Percentiles rank a stretch among this genome's conserved stretches.
Conservation (phyloP, 2,888 invertebrate genomes). For the Mesodorylaimus sp. region DNA sequence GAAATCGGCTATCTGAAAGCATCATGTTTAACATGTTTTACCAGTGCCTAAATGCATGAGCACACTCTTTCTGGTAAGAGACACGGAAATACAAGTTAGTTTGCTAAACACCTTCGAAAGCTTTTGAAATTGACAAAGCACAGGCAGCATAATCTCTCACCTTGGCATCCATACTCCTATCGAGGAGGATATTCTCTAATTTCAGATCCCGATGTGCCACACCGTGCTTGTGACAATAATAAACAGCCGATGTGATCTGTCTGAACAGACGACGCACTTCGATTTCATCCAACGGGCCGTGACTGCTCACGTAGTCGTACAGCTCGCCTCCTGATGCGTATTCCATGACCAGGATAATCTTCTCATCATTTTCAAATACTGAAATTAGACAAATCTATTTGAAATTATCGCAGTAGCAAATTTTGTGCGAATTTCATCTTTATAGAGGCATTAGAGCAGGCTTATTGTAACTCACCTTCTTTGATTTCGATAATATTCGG, state of each 20-base stretch:
- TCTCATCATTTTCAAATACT: conserved; percentile 98
- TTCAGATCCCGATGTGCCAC: conserved; percentile 39
- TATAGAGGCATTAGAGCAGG: background rate
- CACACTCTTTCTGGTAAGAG: too few species aligned
- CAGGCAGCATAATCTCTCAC: conserved; percentile 32
- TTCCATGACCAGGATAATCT: conserved; percentile 98
- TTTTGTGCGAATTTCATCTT: background rate
- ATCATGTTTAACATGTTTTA: conserved; percentile 5
- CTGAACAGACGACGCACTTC: conserved; percentile 86
- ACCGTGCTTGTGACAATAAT: conserved; percentile 72
- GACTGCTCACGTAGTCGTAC: conserved; percentile 71
- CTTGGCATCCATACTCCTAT: conserved; percentile 33
- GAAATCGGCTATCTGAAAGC: conserved; percentile 80
- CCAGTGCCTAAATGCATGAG: too few species aligned
- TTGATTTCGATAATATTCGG: conserved; percentile 98
- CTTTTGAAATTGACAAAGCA: conserved; percentile 2
- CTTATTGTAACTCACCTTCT: conserved; percentile 52
- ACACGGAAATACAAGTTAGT: too few species aligned
- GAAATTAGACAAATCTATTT: conserved; percentile 28
- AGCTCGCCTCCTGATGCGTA: conserved; percentile 95
- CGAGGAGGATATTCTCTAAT: conserved; percentile 37
- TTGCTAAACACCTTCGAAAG: too few species aligned
- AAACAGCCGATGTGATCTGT: conserved; percentile 85
- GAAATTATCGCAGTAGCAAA: background rate
- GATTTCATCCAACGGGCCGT: conserved; percentile 69